Evolutionary conservation across 92 coral and sea anemone genomes (phyloP).

Genomic region (Umimayanthus kanabou): DNA sequence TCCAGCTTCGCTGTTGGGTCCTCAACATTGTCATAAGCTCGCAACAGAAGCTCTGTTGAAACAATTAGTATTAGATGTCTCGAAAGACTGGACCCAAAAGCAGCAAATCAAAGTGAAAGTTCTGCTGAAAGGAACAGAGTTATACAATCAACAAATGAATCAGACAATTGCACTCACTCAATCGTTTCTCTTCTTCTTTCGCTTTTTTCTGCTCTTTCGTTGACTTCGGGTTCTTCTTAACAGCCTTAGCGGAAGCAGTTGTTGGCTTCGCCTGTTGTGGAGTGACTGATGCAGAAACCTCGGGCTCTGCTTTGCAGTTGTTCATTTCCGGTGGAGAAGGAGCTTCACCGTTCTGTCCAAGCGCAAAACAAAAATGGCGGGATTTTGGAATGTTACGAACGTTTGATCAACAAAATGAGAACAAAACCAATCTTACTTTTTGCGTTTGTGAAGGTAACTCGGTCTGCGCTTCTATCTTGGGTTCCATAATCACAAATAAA

Average conservation of each 20-base stretch:
- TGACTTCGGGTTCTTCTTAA: conserved; percentile 64
- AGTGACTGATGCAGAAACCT: background rate
- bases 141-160: background rate
- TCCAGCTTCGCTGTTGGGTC: conserved; percentile 72
- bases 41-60: conserved; percentile 69
- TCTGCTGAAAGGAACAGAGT: background rate
- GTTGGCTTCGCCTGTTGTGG: conserved; percentile 8
- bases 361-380: conserved; percentile 31
- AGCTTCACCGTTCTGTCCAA: background rate
- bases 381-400: conserved; percentile 36
- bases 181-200: conserved; percentile 91
- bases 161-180: conserved; percentile 63
- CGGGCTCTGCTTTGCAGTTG: conserved; percentile 16
- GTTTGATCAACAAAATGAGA: conserved; percentile 10
- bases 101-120: background rate
- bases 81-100: background rate
- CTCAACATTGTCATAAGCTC: conserved; percentile 69
- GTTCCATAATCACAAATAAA: conserved; percentile 8
- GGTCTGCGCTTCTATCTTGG: conserved; percentile 11
- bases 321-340: conserved; percentile 40
- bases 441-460: background rate
- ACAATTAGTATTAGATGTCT: background rate
- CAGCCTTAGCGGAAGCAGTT: conserved; percentile 48
- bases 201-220: conserved; percentile 44
- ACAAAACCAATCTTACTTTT: conserved; percentile 13